Evolutionary conservation across 2,113 vertebrate species (phyloP).

Genomic region (Ornithorhynchus anatinus): DNA sequence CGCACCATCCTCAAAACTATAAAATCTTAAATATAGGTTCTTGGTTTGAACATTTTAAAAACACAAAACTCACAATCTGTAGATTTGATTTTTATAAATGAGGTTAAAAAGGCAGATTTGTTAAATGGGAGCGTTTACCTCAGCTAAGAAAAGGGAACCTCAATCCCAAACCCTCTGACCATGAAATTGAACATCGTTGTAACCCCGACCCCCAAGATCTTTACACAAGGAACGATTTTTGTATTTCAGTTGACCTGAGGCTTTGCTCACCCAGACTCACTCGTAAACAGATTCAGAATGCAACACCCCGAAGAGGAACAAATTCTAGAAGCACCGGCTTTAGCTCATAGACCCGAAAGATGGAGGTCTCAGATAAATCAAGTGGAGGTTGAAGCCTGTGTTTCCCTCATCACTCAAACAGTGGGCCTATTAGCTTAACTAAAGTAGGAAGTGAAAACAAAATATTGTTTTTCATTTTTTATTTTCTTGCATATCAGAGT

Average conservation of each 20-base stretch:
- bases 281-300: not conserved
- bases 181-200: not conserved
- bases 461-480: no score
- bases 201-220: not conserved
- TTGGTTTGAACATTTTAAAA: not conserved
- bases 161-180: not conserved
- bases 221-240: not conserved
- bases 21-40: not conserved
- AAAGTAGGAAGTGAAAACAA: no score
- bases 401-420: accelerated
- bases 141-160: accelerated
- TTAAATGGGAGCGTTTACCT: not conserved
- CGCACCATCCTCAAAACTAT: no score
- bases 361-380: accelerated
- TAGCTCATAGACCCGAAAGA: not conserved
- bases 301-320: not conserved
- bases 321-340: accelerated
- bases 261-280: not conserved
- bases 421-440: not conserved
- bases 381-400: accelerated
- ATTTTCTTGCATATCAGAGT: not conserved
- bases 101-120: not conserved
- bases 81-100: not conserved
- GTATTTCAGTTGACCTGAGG: not conserved
- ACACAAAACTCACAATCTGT: not conserved